These are phyloP conservation scores for Oryctolagus cuniculus DNA, from an alignment of 2,113 vertebrate species.

Conservation along the genomic window DNA sequence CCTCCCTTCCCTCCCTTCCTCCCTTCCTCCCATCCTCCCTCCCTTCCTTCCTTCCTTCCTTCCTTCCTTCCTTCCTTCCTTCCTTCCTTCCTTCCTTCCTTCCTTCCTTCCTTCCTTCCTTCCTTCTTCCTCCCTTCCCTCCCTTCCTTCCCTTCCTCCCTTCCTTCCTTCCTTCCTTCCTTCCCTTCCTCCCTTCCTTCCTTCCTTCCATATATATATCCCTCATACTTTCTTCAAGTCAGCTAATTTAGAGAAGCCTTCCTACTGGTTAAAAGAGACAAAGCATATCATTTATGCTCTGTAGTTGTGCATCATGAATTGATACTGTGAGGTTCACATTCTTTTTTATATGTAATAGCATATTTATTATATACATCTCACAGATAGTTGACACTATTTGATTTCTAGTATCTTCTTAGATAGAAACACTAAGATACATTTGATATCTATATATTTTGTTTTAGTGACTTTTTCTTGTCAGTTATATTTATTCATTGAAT, in stretches of 20 bases:
- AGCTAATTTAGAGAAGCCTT: neutral
- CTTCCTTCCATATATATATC: too few relatives aligned
- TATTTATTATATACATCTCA: neutral
- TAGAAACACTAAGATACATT: neutral
- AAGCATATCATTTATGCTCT: neutral
- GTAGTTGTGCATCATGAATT: neutral
- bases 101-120: too few relatives aligned
- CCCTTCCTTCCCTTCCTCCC: too few relatives aligned
- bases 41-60: too few relatives aligned
- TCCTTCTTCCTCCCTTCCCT: too few relatives aligned
- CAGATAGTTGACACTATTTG: neutral
- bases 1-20: too few relatives aligned
- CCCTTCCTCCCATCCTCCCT: too few relatives aligned
- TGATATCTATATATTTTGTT: neutral
- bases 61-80: too few relatives aligned
- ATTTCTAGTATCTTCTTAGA: neutral
- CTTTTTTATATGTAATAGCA: neutral
- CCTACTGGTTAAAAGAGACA: neutral
- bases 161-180: too few relatives aligned
- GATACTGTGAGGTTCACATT: neutral
- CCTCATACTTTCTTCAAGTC: neutral
- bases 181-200: constrained; percentile 28
- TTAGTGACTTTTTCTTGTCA: neutral
- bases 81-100: too few relatives aligned
- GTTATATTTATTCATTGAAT: neutral